phyloP scores from a whole-genome alignment of 2,888 invertebrate species.

The Dione juno region DNA sequence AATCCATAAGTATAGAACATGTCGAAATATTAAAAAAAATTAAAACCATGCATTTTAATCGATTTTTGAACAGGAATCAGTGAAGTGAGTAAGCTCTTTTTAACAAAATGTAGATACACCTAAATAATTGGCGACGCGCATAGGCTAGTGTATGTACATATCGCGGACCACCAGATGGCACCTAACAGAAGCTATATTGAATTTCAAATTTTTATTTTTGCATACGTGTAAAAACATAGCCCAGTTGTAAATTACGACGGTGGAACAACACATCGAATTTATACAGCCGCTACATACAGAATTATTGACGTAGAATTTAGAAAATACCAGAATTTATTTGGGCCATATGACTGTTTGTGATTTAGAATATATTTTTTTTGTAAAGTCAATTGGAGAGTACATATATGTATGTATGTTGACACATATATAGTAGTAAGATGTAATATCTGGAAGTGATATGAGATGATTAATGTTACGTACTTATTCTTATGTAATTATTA shows the following conservation, averaged over 20 bases:
- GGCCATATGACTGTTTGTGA: not conserved
- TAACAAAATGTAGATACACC: constrained; percentile 10
- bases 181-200: constrained; percentile 54
- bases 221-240: constrained; percentile 51
- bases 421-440: too few species aligned
- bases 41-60: not conserved
- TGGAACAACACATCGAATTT: constrained; percentile 27
- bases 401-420: too few species aligned
- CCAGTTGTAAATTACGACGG: constrained; percentile 29
- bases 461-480: too few species aligned
- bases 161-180: constrained; percentile 51
- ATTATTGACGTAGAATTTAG: constrained; percentile 26
- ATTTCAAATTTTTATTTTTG: constrained; percentile 60
- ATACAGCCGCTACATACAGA: constrained; percentile 19
- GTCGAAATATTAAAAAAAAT: too few species aligned
- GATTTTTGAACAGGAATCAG: not conserved
- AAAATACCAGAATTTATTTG: constrained; percentile 18
- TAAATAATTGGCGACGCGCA: constrained; percentile 17
- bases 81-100: not conserved
- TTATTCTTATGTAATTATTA: too few species aligned
- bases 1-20: too few species aligned
- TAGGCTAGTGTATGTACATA: constrained; percentile 42
- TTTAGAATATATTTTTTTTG: not conserved
- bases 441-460: too few species aligned
- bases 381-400: too few species aligned